These are phyloP conservation scores for Dicranocentrus wangi DNA, from an alignment of 2,888 invertebrate species.

Conservation along the genomic window DNA sequence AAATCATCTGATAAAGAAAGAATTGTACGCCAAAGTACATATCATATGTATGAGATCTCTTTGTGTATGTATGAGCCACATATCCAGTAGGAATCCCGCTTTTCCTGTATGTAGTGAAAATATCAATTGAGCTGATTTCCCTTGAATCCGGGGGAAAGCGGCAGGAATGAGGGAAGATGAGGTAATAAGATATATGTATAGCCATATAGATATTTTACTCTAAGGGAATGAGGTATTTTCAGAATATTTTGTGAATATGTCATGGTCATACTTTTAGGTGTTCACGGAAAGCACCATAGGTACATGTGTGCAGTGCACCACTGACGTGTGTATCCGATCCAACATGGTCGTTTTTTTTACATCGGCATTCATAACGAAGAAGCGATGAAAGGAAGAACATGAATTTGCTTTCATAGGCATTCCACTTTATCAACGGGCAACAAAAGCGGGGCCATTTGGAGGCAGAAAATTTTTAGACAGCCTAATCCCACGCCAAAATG, in stretches of 20 bases:
- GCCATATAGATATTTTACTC: background rate
- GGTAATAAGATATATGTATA: too few relatives aligned
- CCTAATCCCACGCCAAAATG: constrained; percentile 57
- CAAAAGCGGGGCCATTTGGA: constrained; percentile 41
- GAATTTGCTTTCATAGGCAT: constrained; percentile 57
- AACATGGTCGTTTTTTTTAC: too few relatives aligned
- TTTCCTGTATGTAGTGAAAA: too few relatives aligned
- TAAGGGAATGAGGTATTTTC: background rate
- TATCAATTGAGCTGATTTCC: background rate
- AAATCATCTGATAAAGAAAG: constrained; percentile 2
- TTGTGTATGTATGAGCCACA: too few relatives aligned
- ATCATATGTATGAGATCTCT: too few relatives aligned
- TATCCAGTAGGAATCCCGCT: too few relatives aligned
- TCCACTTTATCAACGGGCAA: constrained; percentile 39
- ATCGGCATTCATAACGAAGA: background rate
- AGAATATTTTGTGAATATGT: background rate
- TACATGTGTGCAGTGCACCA: background rate
- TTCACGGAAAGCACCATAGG: background rate
- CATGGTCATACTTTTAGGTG: background rate
- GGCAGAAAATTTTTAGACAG: constrained; percentile 47
- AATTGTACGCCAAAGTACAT: too few relatives aligned
- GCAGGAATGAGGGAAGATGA: background rate
- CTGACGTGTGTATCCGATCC: background rate
- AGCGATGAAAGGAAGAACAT: constrained; percentile 44
- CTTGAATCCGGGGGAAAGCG: background rate